Evolutionary conservation across 2,113 vertebrate genomes (phyloP).

Genomic region (Condylura cristata): DNA sequence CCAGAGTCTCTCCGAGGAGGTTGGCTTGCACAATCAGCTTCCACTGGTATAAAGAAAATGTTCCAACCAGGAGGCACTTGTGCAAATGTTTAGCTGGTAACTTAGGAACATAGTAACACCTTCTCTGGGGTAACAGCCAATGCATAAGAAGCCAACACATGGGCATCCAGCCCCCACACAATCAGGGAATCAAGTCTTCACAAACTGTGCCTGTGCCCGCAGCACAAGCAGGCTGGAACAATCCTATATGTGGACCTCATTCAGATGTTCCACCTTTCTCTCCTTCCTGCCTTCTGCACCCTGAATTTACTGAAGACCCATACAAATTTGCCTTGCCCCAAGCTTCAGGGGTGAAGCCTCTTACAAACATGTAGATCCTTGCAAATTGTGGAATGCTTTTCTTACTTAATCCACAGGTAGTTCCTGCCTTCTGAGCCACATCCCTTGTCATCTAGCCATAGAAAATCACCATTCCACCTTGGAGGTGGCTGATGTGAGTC

Average conservation of each 20-base stretch:
- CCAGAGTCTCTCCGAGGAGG: background rate
- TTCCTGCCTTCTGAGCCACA: background rate
- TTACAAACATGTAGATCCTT: background rate
- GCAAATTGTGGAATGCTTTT: background rate
- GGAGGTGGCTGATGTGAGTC: background rate
- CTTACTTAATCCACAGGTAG: background rate
- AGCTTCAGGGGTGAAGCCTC: background rate
- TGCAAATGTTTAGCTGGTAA: conserved; percentile 4
- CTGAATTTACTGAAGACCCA: background rate
- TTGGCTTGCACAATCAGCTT: background rate
- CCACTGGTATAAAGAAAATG: background rate
- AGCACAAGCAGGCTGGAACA: too few species aligned
- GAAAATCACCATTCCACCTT: background rate
- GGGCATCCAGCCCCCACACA: background rate
- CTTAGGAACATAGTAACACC: conserved; percentile 61
- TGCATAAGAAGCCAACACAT: background rate
- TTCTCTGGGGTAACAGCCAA: conserved; percentile 26
- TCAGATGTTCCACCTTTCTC: background rate
- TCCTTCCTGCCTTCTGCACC: background rate
- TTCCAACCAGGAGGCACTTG: background rate
- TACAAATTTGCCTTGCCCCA: background rate
- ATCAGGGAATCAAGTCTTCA: background rate
- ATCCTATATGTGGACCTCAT: background rate
- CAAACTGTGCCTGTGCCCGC: background rate
- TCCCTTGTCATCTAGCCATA: background rate